Base-by-base conservation (phyloP, 2,888 invertebrate species). In the Pogonocherus hispidulus region DNA sequence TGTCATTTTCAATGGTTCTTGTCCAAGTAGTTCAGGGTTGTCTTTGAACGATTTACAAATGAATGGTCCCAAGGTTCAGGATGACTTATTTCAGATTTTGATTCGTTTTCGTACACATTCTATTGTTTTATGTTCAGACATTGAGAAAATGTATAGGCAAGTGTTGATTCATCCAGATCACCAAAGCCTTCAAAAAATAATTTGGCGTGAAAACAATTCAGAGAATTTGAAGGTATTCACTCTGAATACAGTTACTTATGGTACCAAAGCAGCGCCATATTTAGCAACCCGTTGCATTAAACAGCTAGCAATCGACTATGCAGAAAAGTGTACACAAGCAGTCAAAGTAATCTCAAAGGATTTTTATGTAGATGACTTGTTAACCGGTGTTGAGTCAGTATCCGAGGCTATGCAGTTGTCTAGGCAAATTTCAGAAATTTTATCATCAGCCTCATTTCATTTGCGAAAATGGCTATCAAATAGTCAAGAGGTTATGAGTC, bases 361-460 rank as follows among this genome's bases (percentile, higher is more conserved):
- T 41, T 66, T 69, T 20, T 66, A 68, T 59, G 65, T 70, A 3
- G 65, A 70, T 27, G 70, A 70, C 67, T 62, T 68, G 14, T 14
- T 70, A 5, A 32, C 60, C 1, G 70, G 67, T 14, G 41, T 22
- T 9, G 51, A 67, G 46, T 22, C 57, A 8, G 20, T 51, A 4
- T 51, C 37, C 2, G 19, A 49, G 11, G 46, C 60, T 14, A 32
- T 60, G 2, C 8, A 47, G 3, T 32, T 60, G 4, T 18, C 41
- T 41, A 51, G 27, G 8, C 27, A 27, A 27, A 27, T 27, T 8
- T 5, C 27, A 27, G 8, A 3, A 5, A 27, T 27, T 27, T 27
- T 27, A 27, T 27, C 27, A 35, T 35, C 3, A 19, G 35, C 6
- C 16, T n/a, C 9, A 41, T 41, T 37, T 22, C 35, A 5, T 6